A percentile compares a stretch with the other conserved stretches of the same genome.
These are phyloP conservation scores for Chelonoidis abingdonii DNA, from an alignment of 2,113 vertebrate species.

Conservation along the genomic window DNA sequence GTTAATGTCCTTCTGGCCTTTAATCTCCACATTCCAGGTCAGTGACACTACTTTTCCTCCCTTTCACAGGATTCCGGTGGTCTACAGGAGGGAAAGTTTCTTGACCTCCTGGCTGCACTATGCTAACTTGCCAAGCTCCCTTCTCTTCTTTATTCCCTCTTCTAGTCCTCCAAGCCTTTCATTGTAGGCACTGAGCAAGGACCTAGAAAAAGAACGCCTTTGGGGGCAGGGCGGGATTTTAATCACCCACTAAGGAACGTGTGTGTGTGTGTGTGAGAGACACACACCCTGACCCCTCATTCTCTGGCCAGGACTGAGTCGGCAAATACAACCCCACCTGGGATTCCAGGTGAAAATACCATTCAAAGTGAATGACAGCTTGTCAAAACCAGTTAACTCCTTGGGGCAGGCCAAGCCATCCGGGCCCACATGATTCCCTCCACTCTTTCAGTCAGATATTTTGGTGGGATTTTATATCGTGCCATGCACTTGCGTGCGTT, in stretches of 20 bases:
- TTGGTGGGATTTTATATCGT: background rate
- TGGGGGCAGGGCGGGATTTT: background rate
- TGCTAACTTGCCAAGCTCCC: background rate
- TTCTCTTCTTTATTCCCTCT: background rate
- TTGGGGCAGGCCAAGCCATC: background rate
- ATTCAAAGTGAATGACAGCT: background rate
- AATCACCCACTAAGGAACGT: background rate
- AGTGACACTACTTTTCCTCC: background rate
- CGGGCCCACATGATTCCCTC: background rate
- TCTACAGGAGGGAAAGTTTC: background rate
- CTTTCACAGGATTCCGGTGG: background rate
- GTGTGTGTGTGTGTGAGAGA: no score
- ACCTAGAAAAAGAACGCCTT: background rate
- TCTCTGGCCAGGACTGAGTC: background rate
- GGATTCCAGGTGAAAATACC: background rate
- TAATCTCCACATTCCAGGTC: conserved; percentile 95
- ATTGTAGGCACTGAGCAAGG: background rate
- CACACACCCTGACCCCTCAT: background rate
- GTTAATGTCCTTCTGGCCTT: conserved; percentile 94
- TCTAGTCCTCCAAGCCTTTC: background rate
- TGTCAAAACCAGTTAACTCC: background rate
- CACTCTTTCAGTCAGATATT: background rate
- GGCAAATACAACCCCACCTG: background rate
- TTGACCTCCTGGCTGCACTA: background rate
- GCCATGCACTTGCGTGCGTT: background rate